Percentiles rank a stretch among this genome's conserved stretches.
Evolutionary conservation across 2,888 invertebrate species (phyloP).

Genomic region (Anoplius nigerrimus): DNA sequence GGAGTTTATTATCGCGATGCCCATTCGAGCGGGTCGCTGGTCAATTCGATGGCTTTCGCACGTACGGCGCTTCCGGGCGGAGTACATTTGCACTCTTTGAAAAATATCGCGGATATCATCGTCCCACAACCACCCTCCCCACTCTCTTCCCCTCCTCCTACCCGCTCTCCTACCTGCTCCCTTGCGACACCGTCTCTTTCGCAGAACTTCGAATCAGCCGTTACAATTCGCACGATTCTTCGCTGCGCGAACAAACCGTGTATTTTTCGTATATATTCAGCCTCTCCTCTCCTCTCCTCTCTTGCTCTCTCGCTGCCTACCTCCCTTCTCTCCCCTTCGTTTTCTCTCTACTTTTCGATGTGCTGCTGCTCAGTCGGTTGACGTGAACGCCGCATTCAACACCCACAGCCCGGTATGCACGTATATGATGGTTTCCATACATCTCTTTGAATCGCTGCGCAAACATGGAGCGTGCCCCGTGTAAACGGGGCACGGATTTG

Average conservation of each 20-base stretch:
- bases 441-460: slow-evolving; percentile 34
- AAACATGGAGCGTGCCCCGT: slow-evolving; percentile 27
- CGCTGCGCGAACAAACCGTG: slow-evolving; percentile 18
- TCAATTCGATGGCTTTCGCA: slow-evolving; percentile 8
- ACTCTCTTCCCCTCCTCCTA: too few relatives aligned
- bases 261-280: slow-evolving; percentile 28
- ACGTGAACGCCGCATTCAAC: slow-evolving; percentile 15
- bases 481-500: slow-evolving; percentile 27
- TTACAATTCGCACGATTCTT: slow-evolving; percentile 33
- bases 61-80: too few relatives aligned
- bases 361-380: not conserved
- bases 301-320: not conserved
- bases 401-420: slow-evolving; percentile 3
- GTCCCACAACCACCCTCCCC: too few relatives aligned
- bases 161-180: too few relatives aligned
- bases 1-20: slow-evolving; percentile 24
- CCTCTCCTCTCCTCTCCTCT: not conserved
- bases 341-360: not conserved
- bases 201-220: slow-evolving; percentile 25
- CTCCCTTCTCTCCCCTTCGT: not conserved
- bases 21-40: not conserved
- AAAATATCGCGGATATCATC: slow-evolving; percentile 1
- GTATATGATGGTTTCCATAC: slow-evolving; percentile 24
- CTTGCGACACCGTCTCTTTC: too few relatives aligned
- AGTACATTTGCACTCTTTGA: not conserved